These are phyloP conservation scores for Peromyscus californicus DNA, from an alignment of 2,113 vertebrate genomes.

Conservation along the genomic window DNA sequence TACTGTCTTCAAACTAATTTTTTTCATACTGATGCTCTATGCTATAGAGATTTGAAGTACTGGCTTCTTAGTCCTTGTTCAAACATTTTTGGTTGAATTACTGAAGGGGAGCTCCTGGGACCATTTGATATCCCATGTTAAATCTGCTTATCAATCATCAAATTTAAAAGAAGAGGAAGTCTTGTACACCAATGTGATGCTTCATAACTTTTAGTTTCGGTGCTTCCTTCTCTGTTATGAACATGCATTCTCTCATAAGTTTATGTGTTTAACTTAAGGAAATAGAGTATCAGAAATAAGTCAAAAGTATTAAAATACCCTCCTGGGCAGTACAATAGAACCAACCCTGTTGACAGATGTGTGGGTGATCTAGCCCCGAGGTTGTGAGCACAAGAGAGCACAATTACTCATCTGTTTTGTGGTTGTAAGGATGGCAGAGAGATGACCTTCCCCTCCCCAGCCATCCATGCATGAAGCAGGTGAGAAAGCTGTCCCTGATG, in stretches of 20 bases:
- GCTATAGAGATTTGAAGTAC: neutral
- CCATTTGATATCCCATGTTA: neutral
- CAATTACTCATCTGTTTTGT: neutral
- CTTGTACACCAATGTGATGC: neutral
- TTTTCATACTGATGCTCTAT: neutral
- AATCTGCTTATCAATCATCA: neutral
- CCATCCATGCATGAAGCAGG: no score
- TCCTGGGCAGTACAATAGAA: neutral
- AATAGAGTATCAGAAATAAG: neutral
- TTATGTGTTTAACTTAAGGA: neutral
- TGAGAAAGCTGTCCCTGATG: no score
- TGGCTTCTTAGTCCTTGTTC: neutral
- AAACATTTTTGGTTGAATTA: neutral
- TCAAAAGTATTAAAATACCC: neutral
- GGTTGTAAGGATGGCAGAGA: no score
- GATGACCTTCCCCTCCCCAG: no score
- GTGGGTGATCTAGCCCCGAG: neutral
- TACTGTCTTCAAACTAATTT: neutral
- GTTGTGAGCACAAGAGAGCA: neutral
- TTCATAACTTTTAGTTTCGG: neutral
- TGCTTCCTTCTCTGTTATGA: neutral
- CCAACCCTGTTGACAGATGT: neutral
- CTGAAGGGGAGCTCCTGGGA: neutral
- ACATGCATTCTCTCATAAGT: neutral
- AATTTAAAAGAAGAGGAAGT: conserved; percentile 4